Conservation (phyloP, 2,797 vertebrate genomes). For the Anomalospiza imberbis region DNA sequence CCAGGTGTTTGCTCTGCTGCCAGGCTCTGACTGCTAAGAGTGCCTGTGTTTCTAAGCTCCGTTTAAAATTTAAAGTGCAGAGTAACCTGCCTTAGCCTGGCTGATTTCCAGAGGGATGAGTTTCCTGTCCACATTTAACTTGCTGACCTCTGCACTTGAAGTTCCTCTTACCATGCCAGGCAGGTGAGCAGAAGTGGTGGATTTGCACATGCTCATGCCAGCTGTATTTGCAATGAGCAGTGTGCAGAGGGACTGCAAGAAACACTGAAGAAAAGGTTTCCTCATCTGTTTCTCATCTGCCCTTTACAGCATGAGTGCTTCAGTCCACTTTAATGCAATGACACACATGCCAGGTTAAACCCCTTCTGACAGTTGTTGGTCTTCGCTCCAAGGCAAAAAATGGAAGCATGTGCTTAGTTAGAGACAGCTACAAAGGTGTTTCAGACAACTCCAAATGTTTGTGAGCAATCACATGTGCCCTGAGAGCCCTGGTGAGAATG, state of each 20-base stretch:
- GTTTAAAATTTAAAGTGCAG: neutral
- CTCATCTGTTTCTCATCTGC: neutral
- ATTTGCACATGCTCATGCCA: rapidly evolving
- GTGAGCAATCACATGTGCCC: neutral
- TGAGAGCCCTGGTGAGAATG: neutral
- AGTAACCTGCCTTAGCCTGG: neutral
- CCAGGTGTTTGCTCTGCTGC: neutral
- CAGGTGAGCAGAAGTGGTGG: neutral
- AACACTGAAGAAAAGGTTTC: neutral
- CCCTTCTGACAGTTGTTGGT: neutral
- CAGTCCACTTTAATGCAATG: neutral
- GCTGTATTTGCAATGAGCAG: neutral
- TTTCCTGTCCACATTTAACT: neutral
- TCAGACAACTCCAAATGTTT: neutral
- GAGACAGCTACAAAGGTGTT: neutral
- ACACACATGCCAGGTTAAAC: neutral
- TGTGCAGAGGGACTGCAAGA: rapidly evolving
- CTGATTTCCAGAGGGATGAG: neutral
- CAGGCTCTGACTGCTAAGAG: neutral
- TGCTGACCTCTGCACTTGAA: neutral
- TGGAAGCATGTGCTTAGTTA: neutral
- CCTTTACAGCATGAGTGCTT: neutral
- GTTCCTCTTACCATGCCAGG: neutral
- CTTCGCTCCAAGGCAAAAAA: neutral
- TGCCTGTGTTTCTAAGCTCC: neutral